Evolutionary conservation across 1,140 invertebrate species (phyloP).

Genomic region (Colletes latitarsis): DNA sequence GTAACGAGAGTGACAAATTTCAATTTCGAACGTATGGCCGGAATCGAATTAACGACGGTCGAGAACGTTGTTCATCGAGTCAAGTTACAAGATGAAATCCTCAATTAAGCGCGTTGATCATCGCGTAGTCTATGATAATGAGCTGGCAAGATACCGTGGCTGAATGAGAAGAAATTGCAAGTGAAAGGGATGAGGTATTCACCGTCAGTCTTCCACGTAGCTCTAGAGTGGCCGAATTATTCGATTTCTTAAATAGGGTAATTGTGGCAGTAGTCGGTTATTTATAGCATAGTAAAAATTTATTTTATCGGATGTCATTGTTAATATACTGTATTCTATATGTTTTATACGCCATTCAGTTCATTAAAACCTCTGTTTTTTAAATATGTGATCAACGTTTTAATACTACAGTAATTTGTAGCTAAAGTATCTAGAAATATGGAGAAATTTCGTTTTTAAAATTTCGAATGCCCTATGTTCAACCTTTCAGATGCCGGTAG

Average conservation of each 20-base stretch:
- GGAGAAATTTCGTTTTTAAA: too few relatives aligned
- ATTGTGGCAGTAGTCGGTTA: too few relatives aligned
- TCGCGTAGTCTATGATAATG: constrained; percentile 29
- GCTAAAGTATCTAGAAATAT: too few relatives aligned
- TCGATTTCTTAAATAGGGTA: constrained; percentile 4
- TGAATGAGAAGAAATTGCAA: constrained; percentile 23
- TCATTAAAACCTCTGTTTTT: too few relatives aligned
- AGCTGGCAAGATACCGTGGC: constrained; percentile 20
- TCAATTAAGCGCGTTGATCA: constrained; percentile 31
- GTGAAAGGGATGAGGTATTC: constrained; percentile 29
- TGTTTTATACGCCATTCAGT: too few relatives aligned
- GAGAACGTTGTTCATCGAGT: neutral
- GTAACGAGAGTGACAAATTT: neutral
- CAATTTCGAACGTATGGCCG: neutral
- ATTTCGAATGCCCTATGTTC: too few relatives aligned
- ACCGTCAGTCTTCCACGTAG: neutral
- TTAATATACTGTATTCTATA: too few relatives aligned
- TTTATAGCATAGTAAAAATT: too few relatives aligned
- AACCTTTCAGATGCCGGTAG: too few relatives aligned
- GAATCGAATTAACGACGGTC: constrained; percentile 14
- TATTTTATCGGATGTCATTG: too few relatives aligned
- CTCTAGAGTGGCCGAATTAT: constrained; percentile 21
- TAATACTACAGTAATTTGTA: too few relatives aligned
- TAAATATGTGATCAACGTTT: too few relatives aligned
- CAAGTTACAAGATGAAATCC: constrained; percentile 19